Base-by-base conservation (phyloP, 2,888 invertebrate species). In the Himalopsyche tibetana region DNA sequence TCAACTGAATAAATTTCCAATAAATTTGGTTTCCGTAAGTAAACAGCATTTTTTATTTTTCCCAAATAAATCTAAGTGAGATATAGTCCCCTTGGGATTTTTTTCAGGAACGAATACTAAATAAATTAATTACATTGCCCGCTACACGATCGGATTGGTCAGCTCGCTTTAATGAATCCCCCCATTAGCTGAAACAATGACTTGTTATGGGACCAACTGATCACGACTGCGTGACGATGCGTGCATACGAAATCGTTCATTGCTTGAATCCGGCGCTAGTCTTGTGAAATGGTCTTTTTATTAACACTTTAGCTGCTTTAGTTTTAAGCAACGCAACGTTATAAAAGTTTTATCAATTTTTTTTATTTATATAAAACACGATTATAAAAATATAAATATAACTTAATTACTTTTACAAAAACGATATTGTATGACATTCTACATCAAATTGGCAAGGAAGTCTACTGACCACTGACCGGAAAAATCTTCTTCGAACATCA, bases 171-270 rank as follows among this genome's bases (percentile, higher is more conserved):
- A 63, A 63, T 63, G 63, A 63, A 63, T 63, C 28, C 63, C 56
- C 84, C 85, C 85, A 85, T 85, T 85, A 85, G 74, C 51, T 38
- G 28, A 74, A 42, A 85, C 85, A 85, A 85, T 85, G 85, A 63
- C 55, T 69, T 82, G 85, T 85, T 85, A 8, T 63, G 63, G 19
- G 63, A 63, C 19, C 63, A 63, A 17, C 51, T 36, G 80, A 45
- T 56, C 82, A 82, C 82, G 85, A 63, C 55, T 55, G 82, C 82
- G 85, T 85, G 85, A 85, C 85, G 85, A 74, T 55, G 69, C 55
- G 51, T 82, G 85, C 85, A 85, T 85, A 85, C 85, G 82, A 79
- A 85, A 85, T 85, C 82, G 56, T 84, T 45, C n/a, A 17, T 9
- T 63, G 63, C 19, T 28, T 28, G 63, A 51, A 28, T 19, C 63